A percentile compares a stretch with the other conserved stretches of the same genome.
These are phyloP conservation scores for Kradibia gibbosae DNA, from an alignment of 1,140 invertebrate species.

Conservation along the genomic window DNA sequence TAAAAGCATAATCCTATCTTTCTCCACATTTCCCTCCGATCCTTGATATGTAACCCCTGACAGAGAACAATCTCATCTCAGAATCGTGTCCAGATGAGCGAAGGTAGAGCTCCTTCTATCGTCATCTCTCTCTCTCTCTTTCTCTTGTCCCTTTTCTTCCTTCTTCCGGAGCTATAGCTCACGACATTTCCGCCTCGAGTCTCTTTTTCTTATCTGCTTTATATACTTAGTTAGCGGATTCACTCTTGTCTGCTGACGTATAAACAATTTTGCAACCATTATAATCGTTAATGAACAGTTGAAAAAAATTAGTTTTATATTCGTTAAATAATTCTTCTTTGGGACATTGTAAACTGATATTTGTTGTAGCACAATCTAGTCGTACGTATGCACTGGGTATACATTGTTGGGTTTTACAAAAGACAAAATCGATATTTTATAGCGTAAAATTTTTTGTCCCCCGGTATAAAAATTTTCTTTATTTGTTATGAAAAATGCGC, in stretches of 20 bases:
- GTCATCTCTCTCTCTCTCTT: neutral
- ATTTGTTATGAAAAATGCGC: no score
- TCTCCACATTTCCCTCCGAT: neutral
- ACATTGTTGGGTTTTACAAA: neutral
- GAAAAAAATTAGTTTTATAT: neutral
- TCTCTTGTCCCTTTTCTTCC: neutral
- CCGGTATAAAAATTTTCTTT: no score
- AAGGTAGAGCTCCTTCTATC: neutral
- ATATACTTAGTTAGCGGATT: neutral
- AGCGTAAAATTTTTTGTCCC: no score
- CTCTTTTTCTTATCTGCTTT: constrained; percentile 1
- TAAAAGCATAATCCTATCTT: neutral
- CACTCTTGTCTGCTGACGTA: neutral
- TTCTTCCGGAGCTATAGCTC: neutral
- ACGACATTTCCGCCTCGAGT: neutral
- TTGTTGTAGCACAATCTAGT: no score
- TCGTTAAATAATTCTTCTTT: neutral
- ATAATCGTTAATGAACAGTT: neutral
- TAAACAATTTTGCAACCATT: neutral
- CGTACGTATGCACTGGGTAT: neutral
- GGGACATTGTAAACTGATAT: neutral
- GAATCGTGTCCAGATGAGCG: neutral
- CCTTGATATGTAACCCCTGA: neutral
- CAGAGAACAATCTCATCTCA: neutral
- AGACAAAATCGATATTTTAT: no score